Conservation (phyloP, 2,113 vertebrate species). For the pig (Sus scrofa) region T2T-Sscrofa CM000813.6:118996001-118996500, state of each 20-base stretch:
- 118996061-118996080: neutral
- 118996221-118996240: neutral
- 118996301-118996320: slow-evolving; percentile 6
- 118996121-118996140: neutral
- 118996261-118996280: neutral
- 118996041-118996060: neutral
- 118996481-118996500: slow-evolving; percentile 41
- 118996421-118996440: slow-evolving; percentile 67
- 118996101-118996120: neutral
- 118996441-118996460: slow-evolving; percentile 40
- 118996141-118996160: neutral
- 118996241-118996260: neutral
- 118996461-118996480: slow-evolving; percentile 36
- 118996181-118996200: neutral
- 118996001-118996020: neutral
- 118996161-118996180: neutral
- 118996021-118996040: neutral
- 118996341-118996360: slow-evolving; percentile 13
- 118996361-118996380: slow-evolving; percentile 55
- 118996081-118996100: neutral
- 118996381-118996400: slow-evolving; percentile 19
- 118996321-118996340: slow-evolving; percentile 26
- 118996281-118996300: slow-evolving; percentile 52
- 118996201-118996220: neutral
- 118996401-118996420: slow-evolving; percentile 2